Evolutionary conservation across 2,888 invertebrate genomes (phyloP).

Genomic region (Thysanoteuthis rhombus): DNA sequence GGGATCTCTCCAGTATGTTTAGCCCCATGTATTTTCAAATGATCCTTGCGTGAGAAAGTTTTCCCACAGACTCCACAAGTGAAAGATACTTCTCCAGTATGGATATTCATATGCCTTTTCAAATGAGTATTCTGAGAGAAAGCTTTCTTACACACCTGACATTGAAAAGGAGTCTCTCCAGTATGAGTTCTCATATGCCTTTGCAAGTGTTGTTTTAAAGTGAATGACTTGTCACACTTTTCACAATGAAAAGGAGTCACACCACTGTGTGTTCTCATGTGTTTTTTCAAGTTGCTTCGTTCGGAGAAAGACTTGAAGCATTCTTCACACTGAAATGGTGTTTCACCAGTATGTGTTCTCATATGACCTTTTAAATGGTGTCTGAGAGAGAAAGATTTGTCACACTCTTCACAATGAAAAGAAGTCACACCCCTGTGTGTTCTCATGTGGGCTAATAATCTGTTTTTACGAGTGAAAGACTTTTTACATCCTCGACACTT

Average conservation of each 20-base stretch:
- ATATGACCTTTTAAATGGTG: slow-evolving; percentile 37
- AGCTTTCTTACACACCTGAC: no score
- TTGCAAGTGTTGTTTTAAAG: not conserved
- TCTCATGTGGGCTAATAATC: not conserved
- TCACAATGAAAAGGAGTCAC: slow-evolving; percentile 37
- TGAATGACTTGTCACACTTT: not conserved
- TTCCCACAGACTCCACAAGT: no score
- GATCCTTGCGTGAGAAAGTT: no score
- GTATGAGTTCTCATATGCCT: slow-evolving; percentile 33
- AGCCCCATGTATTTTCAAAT: no score
- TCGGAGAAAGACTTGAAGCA: slow-evolving; percentile 37
- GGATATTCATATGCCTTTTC: no score
- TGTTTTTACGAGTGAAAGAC: not conserved
- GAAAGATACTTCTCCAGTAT: no score
- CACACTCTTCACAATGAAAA: slow-evolving; percentile 29
- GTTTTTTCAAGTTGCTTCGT: slow-evolving; percentile 36
- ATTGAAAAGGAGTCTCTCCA: slow-evolving; percentile 34
- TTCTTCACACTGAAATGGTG: slow-evolving; percentile 38
- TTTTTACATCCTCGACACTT: slow-evolving; percentile 28
- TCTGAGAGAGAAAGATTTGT: slow-evolving; percentile 36
- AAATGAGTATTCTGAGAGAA: no score
- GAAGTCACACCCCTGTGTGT: slow-evolving; percentile 37
- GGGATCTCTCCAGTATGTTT: no score
- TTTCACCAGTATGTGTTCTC: no score
- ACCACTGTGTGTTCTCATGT: slow-evolving; percentile 37